Evolutionary conservation across 2,888 invertebrate species (phyloP).

Genomic region (Eurytoma adleriae): DNA sequence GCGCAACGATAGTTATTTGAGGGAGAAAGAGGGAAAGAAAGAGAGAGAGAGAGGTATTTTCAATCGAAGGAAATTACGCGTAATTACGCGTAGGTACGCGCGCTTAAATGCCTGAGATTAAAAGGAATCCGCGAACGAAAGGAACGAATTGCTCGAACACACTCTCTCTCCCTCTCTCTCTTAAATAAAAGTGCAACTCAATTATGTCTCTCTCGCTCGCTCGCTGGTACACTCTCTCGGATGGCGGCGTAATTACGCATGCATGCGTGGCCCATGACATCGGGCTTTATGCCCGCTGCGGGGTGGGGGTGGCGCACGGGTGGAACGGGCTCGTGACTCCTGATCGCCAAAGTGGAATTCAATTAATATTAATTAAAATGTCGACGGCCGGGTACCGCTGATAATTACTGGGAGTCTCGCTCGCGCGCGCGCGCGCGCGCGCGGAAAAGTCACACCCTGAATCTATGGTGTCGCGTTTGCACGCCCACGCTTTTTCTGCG

Average conservation of each 20-base stretch:
- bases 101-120: constrained; percentile 65
- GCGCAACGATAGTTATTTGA: constrained; percentile 10
- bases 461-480: too few relatives aligned
- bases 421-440: background rate
- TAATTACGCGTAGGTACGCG: constrained; percentile 63
- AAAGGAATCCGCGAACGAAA: constrained; percentile 62
- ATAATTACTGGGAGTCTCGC: constrained; percentile 40
- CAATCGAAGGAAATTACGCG: constrained; percentile 68
- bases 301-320: background rate
- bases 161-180: constrained; percentile 11
- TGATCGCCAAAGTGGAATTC: constrained; percentile 64
- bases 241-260: constrained; percentile 64
- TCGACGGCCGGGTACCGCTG: constrained; percentile 54
- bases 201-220: background rate
- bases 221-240: constrained; percentile 37
- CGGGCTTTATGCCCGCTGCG: constrained; percentile 40
- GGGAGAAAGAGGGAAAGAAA: background rate
- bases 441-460: constrained; percentile 47
- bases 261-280: constrained; percentile 59
- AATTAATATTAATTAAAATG: constrained; percentile 72
- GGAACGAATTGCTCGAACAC: background rate
- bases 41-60: constrained; percentile 50
- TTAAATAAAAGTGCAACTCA: background rate
- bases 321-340: constrained; percentile 18
- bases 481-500: too few relatives aligned